Conservation (phyloP, 1,140 invertebrate species). For the Pachypeltis micranthus region DNA sequence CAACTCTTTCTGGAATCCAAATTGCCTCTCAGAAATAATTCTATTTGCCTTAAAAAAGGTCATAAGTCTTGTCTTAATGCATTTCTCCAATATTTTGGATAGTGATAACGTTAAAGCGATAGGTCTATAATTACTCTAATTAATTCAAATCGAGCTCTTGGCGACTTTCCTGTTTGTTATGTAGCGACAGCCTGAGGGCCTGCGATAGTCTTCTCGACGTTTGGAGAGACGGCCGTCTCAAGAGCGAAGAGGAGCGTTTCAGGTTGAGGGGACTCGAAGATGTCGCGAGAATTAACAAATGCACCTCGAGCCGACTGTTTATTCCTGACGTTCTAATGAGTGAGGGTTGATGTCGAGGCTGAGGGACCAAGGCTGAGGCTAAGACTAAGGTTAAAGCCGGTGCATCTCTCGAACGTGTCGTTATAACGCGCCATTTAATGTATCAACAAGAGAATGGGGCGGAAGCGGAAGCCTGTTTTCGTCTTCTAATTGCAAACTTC, state of each 20-base stretch:
- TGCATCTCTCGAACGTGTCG: conserved; percentile 1
- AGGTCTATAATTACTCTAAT: no score
- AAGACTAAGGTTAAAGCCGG: not conserved
- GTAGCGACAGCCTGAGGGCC: no score
- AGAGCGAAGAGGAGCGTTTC: not conserved
- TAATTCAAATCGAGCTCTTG: no score
- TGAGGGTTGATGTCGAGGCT: not conserved
- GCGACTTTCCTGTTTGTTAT: no score
- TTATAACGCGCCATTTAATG: conserved; percentile 10
- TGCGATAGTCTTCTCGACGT: no score
- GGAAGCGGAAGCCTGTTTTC: conserved; percentile 10
- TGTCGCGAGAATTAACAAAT: not conserved
- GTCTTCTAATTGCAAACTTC: conserved; percentile 21
- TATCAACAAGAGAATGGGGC: conserved; percentile 12
- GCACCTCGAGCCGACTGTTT: conserved; percentile 3
- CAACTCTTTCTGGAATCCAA: no score
- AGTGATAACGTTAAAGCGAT: no score
- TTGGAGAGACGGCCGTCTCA: not conserved
- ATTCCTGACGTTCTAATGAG: not conserved
- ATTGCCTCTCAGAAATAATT: no score
- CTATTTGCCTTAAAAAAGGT: no score
- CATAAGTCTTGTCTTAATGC: no score
- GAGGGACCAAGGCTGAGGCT: no score
- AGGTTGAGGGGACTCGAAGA: not conserved
- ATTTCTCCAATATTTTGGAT: no score